These are phyloP conservation scores for Dyspetes luteomarginatus DNA, from an alignment of 2,888 invertebrate species.

Conservation along the genomic window DNA sequence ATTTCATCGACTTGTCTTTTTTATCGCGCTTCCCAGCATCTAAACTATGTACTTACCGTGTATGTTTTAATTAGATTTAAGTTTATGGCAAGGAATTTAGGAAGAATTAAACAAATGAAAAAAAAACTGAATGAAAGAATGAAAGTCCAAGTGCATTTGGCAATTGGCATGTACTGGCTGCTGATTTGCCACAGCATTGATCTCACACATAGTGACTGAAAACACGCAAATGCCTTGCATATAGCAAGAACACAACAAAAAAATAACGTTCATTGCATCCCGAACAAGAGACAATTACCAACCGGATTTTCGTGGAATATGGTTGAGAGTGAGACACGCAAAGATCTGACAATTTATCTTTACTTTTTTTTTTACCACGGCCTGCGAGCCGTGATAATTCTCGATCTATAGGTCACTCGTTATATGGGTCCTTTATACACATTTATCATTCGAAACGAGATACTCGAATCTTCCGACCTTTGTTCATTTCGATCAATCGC, in stretches of 20 bases:
- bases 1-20: constrained; percentile 27
- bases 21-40: constrained; percentile 72
- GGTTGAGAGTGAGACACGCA: constrained; percentile 36
- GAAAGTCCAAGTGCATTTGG: constrained; percentile 40
- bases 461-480: constrained; percentile 57
- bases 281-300: constrained; percentile 13
- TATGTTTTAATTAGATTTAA: constrained; percentile 74
- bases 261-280: constrained; percentile 13
- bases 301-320: constrained; percentile 11
- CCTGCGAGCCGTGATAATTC: constrained; percentile 42
- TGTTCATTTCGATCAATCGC: constrained; percentile 63
- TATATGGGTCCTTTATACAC: constrained; percentile 32
- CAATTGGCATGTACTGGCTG: constrained; percentile 39
- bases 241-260: constrained; percentile 1
- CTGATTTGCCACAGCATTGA: constrained; percentile 72
- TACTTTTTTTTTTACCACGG: constrained; percentile 18
- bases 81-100: constrained; percentile 66
- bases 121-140: neutral
- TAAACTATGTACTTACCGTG: constrained; percentile 73
- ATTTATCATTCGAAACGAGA: constrained; percentile 43
- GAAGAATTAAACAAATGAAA: neutral
- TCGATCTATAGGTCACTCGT: constrained; percentile 17
- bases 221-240: constrained; percentile 65
- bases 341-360: constrained; percentile 46
- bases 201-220: constrained; percentile 71